Evolutionary conservation across 2,797 vertebrate species (phyloP).

Genomic region (Semaprochilodus insignis): DNA sequence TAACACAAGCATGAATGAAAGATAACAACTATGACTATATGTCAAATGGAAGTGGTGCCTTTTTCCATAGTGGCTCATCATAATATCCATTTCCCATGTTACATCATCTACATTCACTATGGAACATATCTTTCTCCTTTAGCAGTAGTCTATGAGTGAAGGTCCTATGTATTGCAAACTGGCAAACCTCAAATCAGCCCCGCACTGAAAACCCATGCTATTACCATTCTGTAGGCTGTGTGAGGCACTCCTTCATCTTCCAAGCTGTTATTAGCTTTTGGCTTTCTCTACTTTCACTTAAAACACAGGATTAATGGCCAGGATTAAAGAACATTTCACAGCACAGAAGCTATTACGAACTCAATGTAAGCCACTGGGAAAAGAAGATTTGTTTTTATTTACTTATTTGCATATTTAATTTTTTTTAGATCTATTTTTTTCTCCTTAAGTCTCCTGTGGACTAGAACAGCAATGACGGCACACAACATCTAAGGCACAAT

Average conservation of each 20-base stretch:
- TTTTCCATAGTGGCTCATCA: no score
- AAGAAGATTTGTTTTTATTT: constrained; percentile 6
- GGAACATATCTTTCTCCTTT: background rate
- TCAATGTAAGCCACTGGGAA: constrained; percentile 1
- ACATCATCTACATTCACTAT: background rate
- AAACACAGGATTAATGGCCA: constrained; percentile 28
- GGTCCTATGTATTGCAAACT: background rate
- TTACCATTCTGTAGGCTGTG: constrained; percentile 3
- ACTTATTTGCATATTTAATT: constrained; percentile 13
- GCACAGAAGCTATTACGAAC: constrained; percentile 6
- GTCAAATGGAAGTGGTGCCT: background rate
- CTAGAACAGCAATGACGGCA: background rate
- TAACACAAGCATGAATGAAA: background rate
- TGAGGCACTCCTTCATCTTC: constrained; percentile 6
- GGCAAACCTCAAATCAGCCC: constrained; percentile 7
- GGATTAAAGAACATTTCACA: constrained; percentile 38
- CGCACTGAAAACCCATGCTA: constrained; percentile 2
- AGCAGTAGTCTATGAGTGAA: background rate
- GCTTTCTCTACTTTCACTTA: constrained; percentile 5
- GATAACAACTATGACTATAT: background rate
- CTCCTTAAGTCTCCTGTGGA: constrained; percentile 13
- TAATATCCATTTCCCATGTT: background rate
- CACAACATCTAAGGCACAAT: constrained; percentile 17
- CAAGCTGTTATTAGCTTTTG: constrained; percentile 3
- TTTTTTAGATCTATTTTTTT: background rate